These are phyloP conservation scores for Drosophila paulistorum DNA, from an alignment of 1,140 invertebrate species.

Conservation along the genomic window DNA sequence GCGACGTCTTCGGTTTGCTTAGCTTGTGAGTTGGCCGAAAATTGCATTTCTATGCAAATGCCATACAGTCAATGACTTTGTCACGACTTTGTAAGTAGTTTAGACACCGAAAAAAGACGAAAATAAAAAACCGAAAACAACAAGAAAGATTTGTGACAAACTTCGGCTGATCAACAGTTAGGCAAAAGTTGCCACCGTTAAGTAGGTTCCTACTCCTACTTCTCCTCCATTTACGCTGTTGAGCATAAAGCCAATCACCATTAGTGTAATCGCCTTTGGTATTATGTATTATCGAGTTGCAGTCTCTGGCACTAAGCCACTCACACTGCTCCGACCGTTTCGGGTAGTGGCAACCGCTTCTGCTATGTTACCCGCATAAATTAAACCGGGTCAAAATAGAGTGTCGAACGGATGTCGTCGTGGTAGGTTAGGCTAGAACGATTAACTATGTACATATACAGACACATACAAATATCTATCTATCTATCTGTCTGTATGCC, in stretches of 20 bases:
- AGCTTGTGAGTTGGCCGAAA: slow-evolving; percentile 59
- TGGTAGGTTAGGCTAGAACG: slow-evolving; percentile 36
- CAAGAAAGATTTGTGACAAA: slow-evolving; percentile 55
- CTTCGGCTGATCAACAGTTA: slow-evolving; percentile 72
- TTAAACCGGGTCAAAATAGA: slow-evolving; percentile 62
- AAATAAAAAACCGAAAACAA: neutral
- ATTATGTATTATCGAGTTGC: slow-evolving; percentile 66
- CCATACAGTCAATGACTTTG: slow-evolving; percentile 78
- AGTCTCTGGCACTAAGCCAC: slow-evolving; percentile 45
- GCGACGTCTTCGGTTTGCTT: slow-evolving; percentile 35
- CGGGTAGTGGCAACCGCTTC: slow-evolving; percentile 10
- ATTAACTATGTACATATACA: slow-evolving; percentile 1
- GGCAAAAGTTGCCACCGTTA: slow-evolving; percentile 70
- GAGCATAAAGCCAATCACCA: slow-evolving; percentile 77
- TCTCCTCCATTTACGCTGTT: neutral
- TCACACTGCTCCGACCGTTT: neutral
- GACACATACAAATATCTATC: neutral
- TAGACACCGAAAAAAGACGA: slow-evolving; percentile 24
- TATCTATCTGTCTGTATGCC: slow-evolving; percentile 6
- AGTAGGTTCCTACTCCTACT: slow-evolving; percentile 35
- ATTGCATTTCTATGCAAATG: slow-evolving; percentile 80
- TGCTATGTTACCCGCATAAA: slow-evolving; percentile 54
- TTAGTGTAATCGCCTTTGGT: slow-evolving; percentile 78
- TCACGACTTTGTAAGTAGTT: slow-evolving; percentile 79
- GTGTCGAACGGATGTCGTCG: slow-evolving; percentile 24